Evolutionary conservation across 2,888 invertebrate genomes (phyloP), one percentile per base, ranked within the genome.

Genomic region (Chalcosyrphus nemorum): DNA sequence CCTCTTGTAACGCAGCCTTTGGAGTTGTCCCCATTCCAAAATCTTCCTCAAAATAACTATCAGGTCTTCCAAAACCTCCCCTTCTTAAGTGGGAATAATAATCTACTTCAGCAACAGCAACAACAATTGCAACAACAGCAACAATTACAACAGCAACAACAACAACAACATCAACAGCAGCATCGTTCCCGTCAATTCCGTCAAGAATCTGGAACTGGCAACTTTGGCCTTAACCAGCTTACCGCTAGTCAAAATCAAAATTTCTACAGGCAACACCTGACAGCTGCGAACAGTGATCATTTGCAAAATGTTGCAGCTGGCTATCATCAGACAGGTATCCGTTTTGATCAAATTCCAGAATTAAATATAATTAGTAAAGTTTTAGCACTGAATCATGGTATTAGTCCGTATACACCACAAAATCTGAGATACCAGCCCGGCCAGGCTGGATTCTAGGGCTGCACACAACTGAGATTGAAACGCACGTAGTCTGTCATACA

Each of bases 341-440:
- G 61, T 13, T 65, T 75, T 81, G 89, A 88, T 87, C 89, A 91
- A 84, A 93, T 94, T 72, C 96, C 96, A 89, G 96, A 96, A 91
- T 92, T 96, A 61, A 96, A 95, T 89, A 95, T 96, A 88, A 95
- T 96, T 35, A 95, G 95, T 52, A 96, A 96, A 92, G 95, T 96
- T 78, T 91, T 96, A 88, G 95, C 96, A 6, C 91, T 96, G 70
- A 96, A 96, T 90, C 96, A 96, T 88, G 95, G 95, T 56, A 92
- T 95, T n/a, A 89, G 88, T 86, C 88, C 90, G 86, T 91, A 89
- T 86, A 89, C 93, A 87, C 88, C 88, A 88, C 90, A 90, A 88
- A 89, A 89, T 85, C 88, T 89, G 87, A 89, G 88, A 87, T 90
- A 86, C 88, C 88, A 88, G 87, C 80, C 81, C 21, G 84, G 87